Evolutionary conservation across 1,140 invertebrate species (phyloP).

Genomic region (Sweltsa coloradensis): DNA sequence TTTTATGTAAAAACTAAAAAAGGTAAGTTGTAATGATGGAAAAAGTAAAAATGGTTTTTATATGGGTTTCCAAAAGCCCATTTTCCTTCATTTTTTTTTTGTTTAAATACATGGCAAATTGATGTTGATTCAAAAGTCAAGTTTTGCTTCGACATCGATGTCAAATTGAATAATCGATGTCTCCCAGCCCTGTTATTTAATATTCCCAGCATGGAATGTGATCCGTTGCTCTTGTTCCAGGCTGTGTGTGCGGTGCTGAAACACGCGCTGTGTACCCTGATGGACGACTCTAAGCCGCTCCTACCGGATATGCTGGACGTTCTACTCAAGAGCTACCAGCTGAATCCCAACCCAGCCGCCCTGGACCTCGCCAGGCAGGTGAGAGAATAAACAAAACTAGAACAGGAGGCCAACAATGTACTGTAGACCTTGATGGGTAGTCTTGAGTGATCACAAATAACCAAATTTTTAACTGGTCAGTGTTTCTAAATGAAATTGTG

Average conservation of each 20-base stretch:
- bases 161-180: no score
- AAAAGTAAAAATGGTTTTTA: background rate
- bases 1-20: no score
- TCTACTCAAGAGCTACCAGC: slow-evolving; percentile 52
- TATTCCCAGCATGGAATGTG: no score
- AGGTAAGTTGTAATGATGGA: no score
- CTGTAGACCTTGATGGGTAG: no score
- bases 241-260: slow-evolving; percentile 56
- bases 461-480: no score
- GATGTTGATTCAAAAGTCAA: slow-evolving; percentile 3
- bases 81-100: slow-evolving; percentile 14
- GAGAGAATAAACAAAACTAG: no score
- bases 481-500: no score
- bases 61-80: background rate
- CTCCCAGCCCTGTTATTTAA: no score
- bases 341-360: slow-evolving; percentile 49
- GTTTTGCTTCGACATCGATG: no score
- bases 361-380: slow-evolving; percentile 62
- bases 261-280: slow-evolving; percentile 48
- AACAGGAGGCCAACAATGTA: no score
- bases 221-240: slow-evolving; percentile 31
- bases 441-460: no score
- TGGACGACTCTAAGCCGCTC: slow-evolving; percentile 48
- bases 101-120: slow-evolving; percentile 7
- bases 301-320: slow-evolving; percentile 52